Evolutionary conservation across 2,113 vertebrate species (phyloP), one percentile per base, ranked within the genome.

Genomic region (Dasyprocta punctata): DNA sequence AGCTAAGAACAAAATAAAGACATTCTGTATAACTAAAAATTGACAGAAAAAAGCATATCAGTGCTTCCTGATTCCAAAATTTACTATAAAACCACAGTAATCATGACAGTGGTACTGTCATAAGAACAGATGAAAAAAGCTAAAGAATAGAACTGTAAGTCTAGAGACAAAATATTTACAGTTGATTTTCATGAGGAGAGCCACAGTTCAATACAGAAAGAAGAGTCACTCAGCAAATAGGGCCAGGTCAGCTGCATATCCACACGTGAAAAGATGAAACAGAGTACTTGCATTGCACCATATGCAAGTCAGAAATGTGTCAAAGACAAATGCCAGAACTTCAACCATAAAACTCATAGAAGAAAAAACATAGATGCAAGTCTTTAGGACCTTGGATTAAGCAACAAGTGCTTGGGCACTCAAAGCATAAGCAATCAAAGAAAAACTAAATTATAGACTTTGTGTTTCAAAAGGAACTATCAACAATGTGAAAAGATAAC

Each of bases 11-110:
- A 67, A 90, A 82, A 71, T 86, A 78, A 56, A 80, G 85, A 78
- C 69, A 93, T 78, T 94, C 84, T 20, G 47, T 61, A 8, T 63
- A 90, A 90, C 30, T 93, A 61, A 93, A 93, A 87, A 36, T 17
- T 54, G 88, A 65, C 33, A 65, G 63, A 33, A 81, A 28, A 65
- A 73, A 14, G 28, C 54, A 33, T n/a, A 84, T 11, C 30, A 24
- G 33, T 3, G 61, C 9, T 86, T 67, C 41, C 19, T 92, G 24
- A n/a, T 84, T 84, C 84, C 82, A 96, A 80, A 60, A 33, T 77
- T 75, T 47, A 80, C 60, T 56, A 86, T 75, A 93, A 93, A 95
- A 38, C 58, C 75, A n/a, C 58, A 86, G 13, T 52, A 54, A 80
- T 61, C 44, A 69, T 36, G 69, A 38, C 30, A 80, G 19, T 20